Percentiles rank a stretch among this genome's conserved stretches.
Conservation (phyloP, 2,888 invertebrate species). For the Drosophila parthenogenetica region DNA sequence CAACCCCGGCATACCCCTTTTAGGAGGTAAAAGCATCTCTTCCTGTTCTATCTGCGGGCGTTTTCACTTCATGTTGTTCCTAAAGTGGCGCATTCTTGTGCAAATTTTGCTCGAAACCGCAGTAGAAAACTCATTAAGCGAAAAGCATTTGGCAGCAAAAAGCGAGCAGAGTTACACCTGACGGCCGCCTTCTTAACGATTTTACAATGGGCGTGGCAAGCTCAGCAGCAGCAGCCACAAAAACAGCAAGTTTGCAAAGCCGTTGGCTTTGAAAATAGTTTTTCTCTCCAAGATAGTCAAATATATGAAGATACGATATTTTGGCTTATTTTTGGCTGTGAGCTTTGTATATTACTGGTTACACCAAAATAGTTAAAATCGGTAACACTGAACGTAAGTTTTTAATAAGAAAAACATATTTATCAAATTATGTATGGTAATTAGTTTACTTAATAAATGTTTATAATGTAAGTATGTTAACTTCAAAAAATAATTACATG, state of each 20-base stretch:
- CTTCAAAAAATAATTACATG: too few species aligned
- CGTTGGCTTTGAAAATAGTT: neutral
- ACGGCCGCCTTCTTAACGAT: conserved; percentile 19
- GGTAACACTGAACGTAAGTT: too few species aligned
- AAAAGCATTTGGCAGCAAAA: conserved; percentile 73
- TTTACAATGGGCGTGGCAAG: conserved; percentile 41
- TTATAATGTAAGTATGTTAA: too few species aligned
- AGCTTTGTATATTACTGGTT: neutral
- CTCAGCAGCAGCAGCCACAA: conserved; percentile 16
- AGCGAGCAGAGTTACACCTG: conserved; percentile 45
- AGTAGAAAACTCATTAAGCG: conserved; percentile 80
- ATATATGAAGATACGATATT: neutral
- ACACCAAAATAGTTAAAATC: too few species aligned
- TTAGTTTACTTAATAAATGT: too few species aligned
- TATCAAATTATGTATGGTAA: too few species aligned
- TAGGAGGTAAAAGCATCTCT: neutral
- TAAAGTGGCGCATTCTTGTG: conserved; percentile 79
- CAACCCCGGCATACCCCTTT: neutral
- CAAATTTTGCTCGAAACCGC: conserved; percentile 75
- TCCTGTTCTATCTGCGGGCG: conserved; percentile 29
- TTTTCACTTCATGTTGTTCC: conserved; percentile 63
- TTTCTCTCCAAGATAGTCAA: neutral
- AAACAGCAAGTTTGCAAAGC: conserved; percentile 29
- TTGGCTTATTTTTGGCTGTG: neutral
- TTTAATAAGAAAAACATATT: too few species aligned